These are phyloP conservation scores for Plumapathes pennacea DNA, from an alignment of 92 coral and sea anemone genomes.

Conservation along the genomic window DNA sequence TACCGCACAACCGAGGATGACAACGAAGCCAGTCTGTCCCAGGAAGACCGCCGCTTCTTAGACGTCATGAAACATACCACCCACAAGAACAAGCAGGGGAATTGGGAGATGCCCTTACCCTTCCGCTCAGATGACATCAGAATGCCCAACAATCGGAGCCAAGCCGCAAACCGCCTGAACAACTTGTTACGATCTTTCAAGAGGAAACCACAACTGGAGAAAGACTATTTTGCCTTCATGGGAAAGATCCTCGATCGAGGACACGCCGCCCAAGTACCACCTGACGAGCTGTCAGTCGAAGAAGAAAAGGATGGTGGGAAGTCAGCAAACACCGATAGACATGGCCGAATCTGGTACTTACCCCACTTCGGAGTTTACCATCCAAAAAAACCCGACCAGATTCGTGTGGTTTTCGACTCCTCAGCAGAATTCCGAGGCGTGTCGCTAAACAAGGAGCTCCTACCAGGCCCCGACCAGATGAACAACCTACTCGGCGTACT, in stretches of 20 bases:
- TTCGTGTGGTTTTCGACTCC: slow-evolving; percentile 15
- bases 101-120: slow-evolving; percentile 32
- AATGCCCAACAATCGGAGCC: slow-evolving; percentile 5
- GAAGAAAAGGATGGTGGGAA: too few species aligned
- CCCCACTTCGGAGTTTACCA: slow-evolving; percentile 20
- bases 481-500: slow-evolving; percentile 11
- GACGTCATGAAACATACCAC: slow-evolving; percentile 8
- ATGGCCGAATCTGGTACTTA: slow-evolving; percentile 5
- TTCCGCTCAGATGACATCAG: not conserved
- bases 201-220: not conserved
- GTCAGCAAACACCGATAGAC: not conserved
- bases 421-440: slow-evolving; percentile 8
- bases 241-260: not conserved
- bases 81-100: slow-evolving; percentile 15
- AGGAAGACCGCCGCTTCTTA: slow-evolving; percentile 11
- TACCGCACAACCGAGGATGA: slow-evolving; percentile 10
- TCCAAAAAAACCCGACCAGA: slow-evolving; percentile 12
- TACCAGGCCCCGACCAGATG: slow-evolving; percentile 22
- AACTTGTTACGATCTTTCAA: not conserved
- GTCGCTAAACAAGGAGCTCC: slow-evolving; percentile 9
- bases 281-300: not conserved
- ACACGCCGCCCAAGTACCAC: slow-evolving; percentile 4
- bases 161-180: not conserved
- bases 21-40: slow-evolving; percentile 18
- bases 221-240: not conserved